A percentile compares a stretch with the other conserved stretches of the same genome.
These are phyloP conservation scores for Eurypyga helias DNA, from an alignment of 2,113 vertebrate genomes.

Conservation along the genomic window DNA sequence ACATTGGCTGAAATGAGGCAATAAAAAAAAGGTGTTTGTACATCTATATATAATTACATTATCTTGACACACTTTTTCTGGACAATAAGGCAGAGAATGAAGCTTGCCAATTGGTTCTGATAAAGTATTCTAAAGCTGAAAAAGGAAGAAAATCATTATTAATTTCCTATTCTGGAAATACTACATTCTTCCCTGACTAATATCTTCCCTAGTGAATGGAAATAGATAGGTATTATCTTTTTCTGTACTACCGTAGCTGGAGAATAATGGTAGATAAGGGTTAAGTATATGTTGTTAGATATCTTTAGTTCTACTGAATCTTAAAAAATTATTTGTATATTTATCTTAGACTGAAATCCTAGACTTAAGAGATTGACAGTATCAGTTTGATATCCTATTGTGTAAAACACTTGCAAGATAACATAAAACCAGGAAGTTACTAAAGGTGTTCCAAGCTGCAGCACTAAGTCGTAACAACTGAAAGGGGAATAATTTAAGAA, in stretches of 20 bases:
- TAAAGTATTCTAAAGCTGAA: not conserved
- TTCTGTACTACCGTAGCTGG: not conserved
- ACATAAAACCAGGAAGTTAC: not conserved
- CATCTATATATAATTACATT: not conserved
- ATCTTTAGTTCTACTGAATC: not conserved
- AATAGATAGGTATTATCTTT: not conserved
- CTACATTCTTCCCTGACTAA: not conserved
- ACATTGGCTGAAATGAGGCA: not conserved
- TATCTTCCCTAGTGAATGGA: not conserved
- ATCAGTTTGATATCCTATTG: not conserved
- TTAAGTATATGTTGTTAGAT: not conserved
- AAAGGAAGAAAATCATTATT: not conserved
- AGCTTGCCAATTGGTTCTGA: not conserved
- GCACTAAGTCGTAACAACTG: not conserved
- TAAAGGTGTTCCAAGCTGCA: not conserved
- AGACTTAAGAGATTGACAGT: not conserved
- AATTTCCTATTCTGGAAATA: not conserved
- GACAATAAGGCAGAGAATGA: not conserved
- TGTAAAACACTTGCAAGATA: not conserved
- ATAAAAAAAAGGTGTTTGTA: not conserved
- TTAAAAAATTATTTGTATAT: not conserved
- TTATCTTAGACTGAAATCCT: not conserved
- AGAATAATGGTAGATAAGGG: not conserved
- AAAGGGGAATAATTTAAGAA: not conserved
- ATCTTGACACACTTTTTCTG: not conserved